Base-by-base conservation (phyloP, 2,113 vertebrate genomes). In the Centrocercus urophasianus region DNA sequence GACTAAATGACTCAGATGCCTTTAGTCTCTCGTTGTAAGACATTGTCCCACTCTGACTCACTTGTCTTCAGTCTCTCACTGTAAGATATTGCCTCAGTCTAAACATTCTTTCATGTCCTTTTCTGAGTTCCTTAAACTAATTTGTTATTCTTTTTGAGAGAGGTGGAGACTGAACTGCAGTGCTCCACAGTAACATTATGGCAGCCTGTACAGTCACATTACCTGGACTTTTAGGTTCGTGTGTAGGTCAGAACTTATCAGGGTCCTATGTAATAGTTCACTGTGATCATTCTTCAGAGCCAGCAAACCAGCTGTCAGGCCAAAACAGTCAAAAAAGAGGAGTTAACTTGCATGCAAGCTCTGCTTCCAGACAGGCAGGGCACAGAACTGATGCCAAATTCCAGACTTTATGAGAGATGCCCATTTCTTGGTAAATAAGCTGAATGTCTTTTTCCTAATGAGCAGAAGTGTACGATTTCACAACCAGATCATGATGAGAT, bases 181-280 rank as follows among this genome's bases (percentile, higher is more conserved):
- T n/a, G 7, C 57, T 20, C 32, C 8, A 4, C 3, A 38, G 40
- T 4, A 52, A 5, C 45, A 21, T 19, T 52, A 5, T 21, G 48
- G 48, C 69, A 38, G 67, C 8, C 34, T 60, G 16, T 14, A n/a
- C 22, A n/a, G 40, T 32, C 5, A 1, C 1, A 0, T 45, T 75
- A 14, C 21, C 34, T 73, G 63, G 40, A 7, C 47, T 88, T 66
- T 47, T 3, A 52, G 30, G 7, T 16, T 79, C 8, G 2, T 6
- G 2, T 0, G 0, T 24, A 5, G 59, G 20, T n/a, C 43, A 40
- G 43, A 47, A 57, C 13, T 81, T 1, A 0, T 16, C 20, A 10
- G 59, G 32, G 38, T 40, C 40, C 40, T 40, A 40, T 40, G 40
- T 40, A 13, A 13, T 40, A 40, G 40, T 40, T 40, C 16, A 0